Base-by-base conservation (phyloP, 2,113 vertebrate species). In the Amphilophus citrinellus region DNA sequence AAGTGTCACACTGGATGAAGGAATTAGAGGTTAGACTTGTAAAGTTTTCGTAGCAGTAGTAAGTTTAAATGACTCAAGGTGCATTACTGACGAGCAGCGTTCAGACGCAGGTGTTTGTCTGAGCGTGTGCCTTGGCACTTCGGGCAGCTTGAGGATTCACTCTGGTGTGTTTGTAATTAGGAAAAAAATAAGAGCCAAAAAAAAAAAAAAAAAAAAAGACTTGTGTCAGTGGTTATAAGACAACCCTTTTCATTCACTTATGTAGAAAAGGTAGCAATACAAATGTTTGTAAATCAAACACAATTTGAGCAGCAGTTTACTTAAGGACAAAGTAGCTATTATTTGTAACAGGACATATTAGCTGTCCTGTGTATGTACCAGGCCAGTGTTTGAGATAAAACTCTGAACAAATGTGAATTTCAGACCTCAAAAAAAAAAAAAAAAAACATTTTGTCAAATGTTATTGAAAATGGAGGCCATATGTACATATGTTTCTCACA, bases 71-170 rank as follows among this genome's bases (percentile, higher is more conserved):
- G 80, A 88, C 65, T 82, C 65, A 65, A 84, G 65, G 90, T 89
- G 76, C 85, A 77, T 86, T 82, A 83, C 68, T 35, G 77, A 65
- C 27, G 59, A 61, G 59, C 71, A 76, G 84, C 80, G 77, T 87
- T 73, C 58, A 32, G 87, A 90, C 79, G 81, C 81, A 61, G 75
- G 89, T 61, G 65, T 90, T 92, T 83, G 71, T 89, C 89, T 88
- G 87, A 86, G 73, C 61, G 57, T 66, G 92, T 95, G 93, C 93
- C 92, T 93, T 93, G 92, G 91, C 92, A 93, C 93, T 93, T 90
- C 80, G 76, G 92, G 90, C 88, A 93, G 92, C 92, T 93, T 35
- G 44, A 76, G 27, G 87, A 83, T 90, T 89, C 68, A 80, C 90
- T 83, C 83, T 87, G 79, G 53, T 89, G 57, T 84, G 79, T 89